Conservation (phyloP, 1,140 invertebrate species). For the Leptoteleia sp. region DNA sequence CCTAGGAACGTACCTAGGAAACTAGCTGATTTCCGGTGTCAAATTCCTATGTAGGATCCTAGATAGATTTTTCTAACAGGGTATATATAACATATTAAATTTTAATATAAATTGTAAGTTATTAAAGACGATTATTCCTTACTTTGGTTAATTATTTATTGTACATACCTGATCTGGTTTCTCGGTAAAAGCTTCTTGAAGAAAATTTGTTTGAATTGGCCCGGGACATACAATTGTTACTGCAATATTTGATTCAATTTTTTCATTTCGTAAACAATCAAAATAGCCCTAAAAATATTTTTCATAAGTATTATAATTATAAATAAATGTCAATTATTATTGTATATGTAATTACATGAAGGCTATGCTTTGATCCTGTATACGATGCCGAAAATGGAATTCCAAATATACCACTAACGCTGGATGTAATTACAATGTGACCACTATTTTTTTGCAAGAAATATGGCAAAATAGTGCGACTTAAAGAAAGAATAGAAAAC, state of each 20-base stretch:
- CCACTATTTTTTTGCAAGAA: conserved; percentile 84
- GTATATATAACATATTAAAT: too few species aligned
- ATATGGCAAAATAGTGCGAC: conserved; percentile 85
- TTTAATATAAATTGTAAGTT: too few species aligned
- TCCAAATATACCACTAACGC: conserved; percentile 86
- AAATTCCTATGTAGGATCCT: too few species aligned
- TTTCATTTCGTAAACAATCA: conserved; percentile 84
- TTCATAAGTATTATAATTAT: too few species aligned
- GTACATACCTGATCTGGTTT: conserved; percentile 82
- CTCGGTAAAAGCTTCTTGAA: conserved; percentile 87
- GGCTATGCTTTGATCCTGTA: conserved; percentile 89
- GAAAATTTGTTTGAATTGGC: conserved; percentile 87
- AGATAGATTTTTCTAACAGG: too few species aligned
- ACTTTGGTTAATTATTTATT: too few species aligned
- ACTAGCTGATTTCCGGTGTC: too few species aligned
- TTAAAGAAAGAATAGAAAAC: conserved; percentile 87
- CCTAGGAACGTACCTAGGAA: too few species aligned
- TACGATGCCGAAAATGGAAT: conserved; percentile 89
- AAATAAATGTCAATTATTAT: too few species aligned
- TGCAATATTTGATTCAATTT: conserved; percentile 82
- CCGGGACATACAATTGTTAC: conserved; percentile 90
- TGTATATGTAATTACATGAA: conserved; percentile 86
- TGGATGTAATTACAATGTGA: conserved; percentile 88
- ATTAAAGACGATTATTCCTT: too few species aligned
- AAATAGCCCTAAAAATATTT: conserved; percentile 86